Evolutionary conservation across 2,113 vertebrate species (phyloP).

Genomic region (Ovibos moschatus): DNA sequence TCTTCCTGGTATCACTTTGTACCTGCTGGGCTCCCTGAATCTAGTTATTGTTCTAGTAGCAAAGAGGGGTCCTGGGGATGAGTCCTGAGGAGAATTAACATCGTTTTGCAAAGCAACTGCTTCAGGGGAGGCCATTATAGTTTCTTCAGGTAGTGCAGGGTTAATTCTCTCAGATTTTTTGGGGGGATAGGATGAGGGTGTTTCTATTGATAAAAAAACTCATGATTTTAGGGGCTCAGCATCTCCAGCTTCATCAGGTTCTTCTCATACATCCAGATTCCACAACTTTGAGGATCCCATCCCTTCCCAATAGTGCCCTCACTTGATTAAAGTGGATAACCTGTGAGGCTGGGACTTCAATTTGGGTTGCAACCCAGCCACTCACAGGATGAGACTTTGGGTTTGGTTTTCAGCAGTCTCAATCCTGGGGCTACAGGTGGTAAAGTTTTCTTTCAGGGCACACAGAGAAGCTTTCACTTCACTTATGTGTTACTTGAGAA

Average conservation of each 20-base stretch:
- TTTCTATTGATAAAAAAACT: background rate
- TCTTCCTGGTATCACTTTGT: background rate
- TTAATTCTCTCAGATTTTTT: background rate
- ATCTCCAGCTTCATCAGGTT: background rate
- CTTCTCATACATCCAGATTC: background rate
- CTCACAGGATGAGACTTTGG: background rate
- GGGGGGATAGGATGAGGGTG: accelerated
- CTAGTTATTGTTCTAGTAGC: background rate
- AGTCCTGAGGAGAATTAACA: background rate
- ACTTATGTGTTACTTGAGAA: background rate
- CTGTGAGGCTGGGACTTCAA: background rate
- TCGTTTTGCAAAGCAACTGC: background rate
- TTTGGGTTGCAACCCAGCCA: background rate
- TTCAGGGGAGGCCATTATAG: background rate
- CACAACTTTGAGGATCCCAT: background rate
- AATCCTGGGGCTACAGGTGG: background rate
- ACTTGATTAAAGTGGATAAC: background rate
- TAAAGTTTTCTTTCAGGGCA: background rate
- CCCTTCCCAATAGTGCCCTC: background rate
- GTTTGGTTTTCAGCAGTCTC: background rate
- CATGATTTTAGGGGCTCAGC: background rate
- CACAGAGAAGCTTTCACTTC: background rate
- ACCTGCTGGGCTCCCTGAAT: background rate
- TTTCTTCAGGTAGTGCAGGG: background rate
- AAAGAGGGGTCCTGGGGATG: background rate